These are phyloP conservation scores for Rhimphoctona megacephalus DNA, from an alignment of 2,888 invertebrate species.

Conservation along the genomic window DNA sequence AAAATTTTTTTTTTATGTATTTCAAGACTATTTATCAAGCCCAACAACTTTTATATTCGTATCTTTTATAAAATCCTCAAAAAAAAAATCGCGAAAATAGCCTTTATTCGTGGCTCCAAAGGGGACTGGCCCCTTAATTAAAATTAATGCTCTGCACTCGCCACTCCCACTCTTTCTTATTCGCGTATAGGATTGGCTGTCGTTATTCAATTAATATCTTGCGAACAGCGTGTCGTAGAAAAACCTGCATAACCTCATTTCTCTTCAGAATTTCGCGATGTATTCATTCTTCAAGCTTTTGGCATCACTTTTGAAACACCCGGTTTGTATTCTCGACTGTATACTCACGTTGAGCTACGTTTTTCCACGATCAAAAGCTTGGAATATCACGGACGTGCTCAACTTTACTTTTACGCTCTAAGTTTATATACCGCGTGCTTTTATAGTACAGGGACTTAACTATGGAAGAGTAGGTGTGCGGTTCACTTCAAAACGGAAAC, in stretches of 20 bases:
- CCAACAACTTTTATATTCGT: too few species aligned
- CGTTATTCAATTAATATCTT: too few species aligned
- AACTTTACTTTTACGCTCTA: constrained; percentile 30
- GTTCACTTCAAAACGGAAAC: neutral
- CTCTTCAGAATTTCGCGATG: neutral
- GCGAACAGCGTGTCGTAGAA: neutral
- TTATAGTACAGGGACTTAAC: neutral
- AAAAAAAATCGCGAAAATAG: too few species aligned
- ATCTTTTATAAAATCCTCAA: too few species aligned
- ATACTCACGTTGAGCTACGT: neutral
- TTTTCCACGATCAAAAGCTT: constrained; percentile 18
- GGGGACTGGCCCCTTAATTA: too few species aligned
- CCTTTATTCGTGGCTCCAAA: too few species aligned
- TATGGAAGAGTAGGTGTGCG: neutral
- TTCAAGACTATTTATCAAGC: too few species aligned
- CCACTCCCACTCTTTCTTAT: too few species aligned
- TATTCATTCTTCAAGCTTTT: neutral
- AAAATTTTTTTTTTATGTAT: too few species aligned
- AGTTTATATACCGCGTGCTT: constrained; percentile 13
- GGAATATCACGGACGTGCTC: constrained; percentile 11
- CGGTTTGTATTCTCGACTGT: constrained; percentile 12
- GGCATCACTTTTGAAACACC: neutral
- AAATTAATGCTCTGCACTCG: too few species aligned
- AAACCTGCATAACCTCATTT: neutral
- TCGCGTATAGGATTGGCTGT: too few species aligned